Evolutionary conservation across 2,888 invertebrate species (phyloP).

Genomic region (Isoperla grammatica): DNA sequence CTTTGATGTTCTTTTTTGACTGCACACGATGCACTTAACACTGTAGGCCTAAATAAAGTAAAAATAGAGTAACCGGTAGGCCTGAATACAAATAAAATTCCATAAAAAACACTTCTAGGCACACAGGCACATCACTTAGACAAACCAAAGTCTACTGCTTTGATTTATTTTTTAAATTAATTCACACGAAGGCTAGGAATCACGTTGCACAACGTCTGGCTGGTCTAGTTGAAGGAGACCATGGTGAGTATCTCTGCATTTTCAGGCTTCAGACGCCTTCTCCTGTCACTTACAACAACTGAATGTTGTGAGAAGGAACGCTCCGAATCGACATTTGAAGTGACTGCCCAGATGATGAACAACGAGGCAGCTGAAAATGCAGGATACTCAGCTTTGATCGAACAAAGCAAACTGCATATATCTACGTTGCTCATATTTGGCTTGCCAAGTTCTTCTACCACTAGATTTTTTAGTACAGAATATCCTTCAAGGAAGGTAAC

Average conservation of each 20-base stretch:
- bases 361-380: neutral
- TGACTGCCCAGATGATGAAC: neutral
- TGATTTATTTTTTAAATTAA: too few relatives aligned
- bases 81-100: too few relatives aligned
- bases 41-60: too few relatives aligned
- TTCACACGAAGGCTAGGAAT: too few relatives aligned
- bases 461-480: neutral
- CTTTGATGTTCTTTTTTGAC: too few relatives aligned
- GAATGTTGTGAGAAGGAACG: neutral
- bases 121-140: too few relatives aligned
- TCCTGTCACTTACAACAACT: neutral
- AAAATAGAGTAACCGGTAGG: too few relatives aligned
- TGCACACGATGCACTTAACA: too few relatives aligned
- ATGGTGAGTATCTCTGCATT: conserved; percentile 1
- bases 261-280: neutral
- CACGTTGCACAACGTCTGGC: too few relatives aligned
- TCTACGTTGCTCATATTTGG: neutral
- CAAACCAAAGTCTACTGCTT: too few relatives aligned
- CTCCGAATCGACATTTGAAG: neutral
- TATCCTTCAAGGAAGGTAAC: neutral
- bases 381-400: neutral
- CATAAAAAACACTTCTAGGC: too few relatives aligned
- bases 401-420: neutral
- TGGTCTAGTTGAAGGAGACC: neutral
- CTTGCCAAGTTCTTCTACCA: neutral